Evolutionary conservation across 2,113 vertebrate species (phyloP), one percentile per base, ranked within the genome.

Genomic region (Ammospiza caudacuta): DNA sequence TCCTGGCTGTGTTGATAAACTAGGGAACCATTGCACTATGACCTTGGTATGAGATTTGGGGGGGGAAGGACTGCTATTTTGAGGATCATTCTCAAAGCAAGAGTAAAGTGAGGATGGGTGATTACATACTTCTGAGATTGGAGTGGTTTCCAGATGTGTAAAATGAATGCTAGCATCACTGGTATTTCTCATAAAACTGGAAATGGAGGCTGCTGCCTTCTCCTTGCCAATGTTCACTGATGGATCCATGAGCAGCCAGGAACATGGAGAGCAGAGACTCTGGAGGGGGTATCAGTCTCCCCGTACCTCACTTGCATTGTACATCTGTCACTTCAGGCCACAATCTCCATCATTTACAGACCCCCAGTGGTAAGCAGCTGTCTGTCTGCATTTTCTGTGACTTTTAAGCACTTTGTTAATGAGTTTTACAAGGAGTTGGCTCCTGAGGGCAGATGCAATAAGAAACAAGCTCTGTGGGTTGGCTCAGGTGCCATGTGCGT

Each of bases 321-420:
- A 47, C 31, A 70, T 86, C 44, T 96, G 90, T 92, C 85, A 90
- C 64, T 93, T 95, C 61, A 87, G 88, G 83, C 85, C 61, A 72
- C 5, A 20, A 1, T 86, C 57, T 92, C 72, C 69, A 78, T 94
- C 68, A 72, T 88, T 92, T 96, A 64, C 72, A 92, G 83, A 90
- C 39, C 47, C 81, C 72, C 75, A 77, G 89, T 92, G 78, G 70
- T 90, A 94, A 94, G 72, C 70, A 94, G 91, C 91, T 96, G 91
- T 94, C 91, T 87, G 70, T 90, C 95, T 94, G 78, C 55, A 74
- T 95, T 87, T 91, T 67, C 61, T 80, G 37, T 91, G 73, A 81
- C 78, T 96, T 89, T 23, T 70, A 90, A 96, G 61, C 33, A 73
- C 84, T 87, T 87, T 16, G 61, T 91, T 95, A 92, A 85, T 90